phyloP scores from a whole-genome alignment of 2,797 vertebrate species.

The Benthosema pterotum region DNA sequence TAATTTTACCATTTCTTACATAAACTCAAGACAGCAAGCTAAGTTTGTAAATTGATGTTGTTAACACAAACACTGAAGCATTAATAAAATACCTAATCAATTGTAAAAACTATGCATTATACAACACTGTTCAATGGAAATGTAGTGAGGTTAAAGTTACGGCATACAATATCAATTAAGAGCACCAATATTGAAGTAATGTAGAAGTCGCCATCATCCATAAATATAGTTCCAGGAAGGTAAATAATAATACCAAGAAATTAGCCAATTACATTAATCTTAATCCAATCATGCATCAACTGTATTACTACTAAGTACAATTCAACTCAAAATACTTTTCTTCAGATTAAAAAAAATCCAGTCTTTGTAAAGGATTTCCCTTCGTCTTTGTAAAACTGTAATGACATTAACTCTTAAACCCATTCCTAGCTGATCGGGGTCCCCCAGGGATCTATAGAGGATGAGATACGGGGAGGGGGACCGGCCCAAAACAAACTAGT shows the following conservation, averaged over 20 bases:
- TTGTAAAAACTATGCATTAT: slow-evolving; percentile 42
- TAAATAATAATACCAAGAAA: slow-evolving; percentile 11
- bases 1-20: slow-evolving; percentile 43
- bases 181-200: slow-evolving; percentile 53
- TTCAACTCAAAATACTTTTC: slow-evolving; percentile 17
- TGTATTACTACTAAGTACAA: slow-evolving; percentile 16
- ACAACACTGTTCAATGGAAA: slow-evolving; percentile 57
- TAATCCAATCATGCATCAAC: slow-evolving; percentile 17
- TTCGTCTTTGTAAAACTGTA: slow-evolving; percentile 20
- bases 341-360: slow-evolving; percentile 3
- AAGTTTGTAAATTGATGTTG: slow-evolving; percentile 17
- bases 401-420: slow-evolving; percentile 5
- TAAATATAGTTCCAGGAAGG: slow-evolving; percentile 19
- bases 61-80: slow-evolving; percentile 41
- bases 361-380: background rate
- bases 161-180: slow-evolving; percentile 52
- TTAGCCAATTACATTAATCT: slow-evolving; percentile 4
- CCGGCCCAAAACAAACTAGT: too few relatives aligned
- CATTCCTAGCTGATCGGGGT: too few relatives aligned
- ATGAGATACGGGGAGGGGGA: too few relatives aligned
- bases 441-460: too few relatives aligned
- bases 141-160: slow-evolving; percentile 53
- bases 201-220: slow-evolving; percentile 22
- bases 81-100: slow-evolving; percentile 32
- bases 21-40: slow-evolving; percentile 49